Evolutionary conservation across 2,113 vertebrate species (phyloP), one percentile per base, ranked within the genome.

Genomic region (Alligator sinensis): DNA sequence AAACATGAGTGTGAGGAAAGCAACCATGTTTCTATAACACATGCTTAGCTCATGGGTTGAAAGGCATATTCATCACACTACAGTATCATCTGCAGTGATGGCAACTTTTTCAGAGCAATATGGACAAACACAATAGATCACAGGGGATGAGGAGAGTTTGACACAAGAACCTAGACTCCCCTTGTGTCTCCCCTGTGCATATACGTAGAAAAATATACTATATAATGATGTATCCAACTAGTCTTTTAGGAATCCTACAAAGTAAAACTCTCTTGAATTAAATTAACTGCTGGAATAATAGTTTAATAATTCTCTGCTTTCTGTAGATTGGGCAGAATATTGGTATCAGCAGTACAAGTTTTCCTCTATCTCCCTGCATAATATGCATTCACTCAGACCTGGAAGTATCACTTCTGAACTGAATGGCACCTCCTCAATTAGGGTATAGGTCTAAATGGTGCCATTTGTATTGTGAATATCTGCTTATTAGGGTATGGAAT

Each of bases 231-330:
- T n/a, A 21, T 68, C 47, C 54, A 28, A 1, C 25, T 5, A n/a
- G 3, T 62, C 16, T 24, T 0, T 1, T 2, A 4, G 62, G 77
- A 47, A 9, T 18, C 3, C 75, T 63, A 17, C 3, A 1, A 80
- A 74, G 22, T 22, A n/a, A 62, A 19, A n/a, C 27, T 30, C 3
- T 84, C 47, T 38, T 38, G 3, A 58, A 16, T 25, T 84, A 11
- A 38, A 22, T 19, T 28, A 74, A 80, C 22, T 38, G 13, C 25
- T 38, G 27, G 25, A 55, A 18, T 24, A 72, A 59, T 12, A 47
- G 24, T 25, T 14, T 17, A 19, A 57, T 0, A 4, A 54, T 80
- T 81, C 66, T 68, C 24, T 80, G 14, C 61, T 30, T 8, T 34
- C 84, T 80, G 76, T 34, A 76, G 28, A 82, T 1, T 28, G 24